Evolutionary conservation across 2,113 vertebrate species (phyloP).

Genomic region (Nerophis lumbriciformis): DNA sequence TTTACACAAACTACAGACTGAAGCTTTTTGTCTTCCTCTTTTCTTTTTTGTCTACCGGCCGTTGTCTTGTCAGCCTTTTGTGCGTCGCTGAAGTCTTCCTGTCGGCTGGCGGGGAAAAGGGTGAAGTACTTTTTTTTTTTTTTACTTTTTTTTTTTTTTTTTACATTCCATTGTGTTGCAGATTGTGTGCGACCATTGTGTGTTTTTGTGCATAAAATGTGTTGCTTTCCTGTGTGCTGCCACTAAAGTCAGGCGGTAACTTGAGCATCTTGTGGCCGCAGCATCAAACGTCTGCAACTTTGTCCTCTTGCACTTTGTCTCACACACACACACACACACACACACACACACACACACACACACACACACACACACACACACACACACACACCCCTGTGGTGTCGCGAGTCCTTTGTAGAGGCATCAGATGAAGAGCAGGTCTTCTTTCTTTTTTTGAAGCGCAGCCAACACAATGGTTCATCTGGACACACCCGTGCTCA

Average conservation of each 20-base stretch:
- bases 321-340: conserved; percentile 4
- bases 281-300: not conserved
- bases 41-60: conserved; percentile 26
- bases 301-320: conserved; percentile 20
- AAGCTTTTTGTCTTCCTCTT: conserved; percentile 32
- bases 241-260: conserved; percentile 38
- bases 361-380: conserved; percentile 9
- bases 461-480: conserved; percentile 28
- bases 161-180: no score
- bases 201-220: not conserved
- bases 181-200: not conserved
- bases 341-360: conserved; percentile 8
- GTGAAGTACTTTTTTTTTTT: no score
- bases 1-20: conserved; percentile 31
- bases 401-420: conserved; percentile 50
- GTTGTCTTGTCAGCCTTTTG: conserved; percentile 27
- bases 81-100: conserved; percentile 33
- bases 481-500: not conserved
- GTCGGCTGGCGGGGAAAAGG: not conserved
- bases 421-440: conserved; percentile 59
- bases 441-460: conserved; percentile 32
- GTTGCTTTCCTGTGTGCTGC: conserved; percentile 6
- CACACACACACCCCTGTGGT: conserved; percentile 26
- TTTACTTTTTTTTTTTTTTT: no score
- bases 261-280: conserved; percentile 20